Percentiles rank a stretch among this genome's conserved stretches.
Evolutionary conservation across 2,113 vertebrate species (phyloP).

Genomic region (Manacus vitellinus): DNA sequence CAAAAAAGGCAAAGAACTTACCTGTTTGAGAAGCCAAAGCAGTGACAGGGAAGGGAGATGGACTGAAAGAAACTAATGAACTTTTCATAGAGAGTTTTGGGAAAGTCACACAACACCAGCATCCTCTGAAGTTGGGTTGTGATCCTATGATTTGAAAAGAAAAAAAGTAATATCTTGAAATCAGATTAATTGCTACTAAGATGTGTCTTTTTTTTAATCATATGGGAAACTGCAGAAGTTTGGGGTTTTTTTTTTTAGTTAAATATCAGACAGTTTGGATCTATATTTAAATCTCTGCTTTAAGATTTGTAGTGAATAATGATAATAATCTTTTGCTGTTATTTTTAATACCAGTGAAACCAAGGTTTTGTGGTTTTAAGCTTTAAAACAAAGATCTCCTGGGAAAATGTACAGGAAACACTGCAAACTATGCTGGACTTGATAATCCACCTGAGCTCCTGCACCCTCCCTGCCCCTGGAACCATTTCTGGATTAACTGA

Average conservation of each 20-base stretch:
- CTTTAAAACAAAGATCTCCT: background rate
- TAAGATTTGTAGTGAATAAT: background rate
- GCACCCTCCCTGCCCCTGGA: background rate
- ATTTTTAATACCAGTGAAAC: background rate
- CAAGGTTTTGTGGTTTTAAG: background rate
- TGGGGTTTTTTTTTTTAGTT: background rate
- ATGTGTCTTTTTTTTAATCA: background rate
- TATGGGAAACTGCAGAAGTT: background rate
- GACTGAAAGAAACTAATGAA: conserved; percentile 74
- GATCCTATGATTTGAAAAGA: conserved; percentile 66
- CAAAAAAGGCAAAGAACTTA: background rate
- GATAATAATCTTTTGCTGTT: background rate
- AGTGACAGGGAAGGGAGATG: conserved; percentile 66
- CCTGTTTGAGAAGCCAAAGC: conserved; percentile 71
- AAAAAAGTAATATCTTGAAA: background rate
- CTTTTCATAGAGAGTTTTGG: conserved; percentile 68
- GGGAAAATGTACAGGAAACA: background rate
- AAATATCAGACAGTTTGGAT: background rate
- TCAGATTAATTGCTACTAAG: background rate
- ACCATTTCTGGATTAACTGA: background rate
- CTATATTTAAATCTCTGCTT: background rate
- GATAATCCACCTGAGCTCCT: background rate
- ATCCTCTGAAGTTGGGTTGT: conserved; percentile 72
- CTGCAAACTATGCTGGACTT: background rate
- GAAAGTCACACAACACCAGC: conserved; percentile 77